Evolutionary conservation across 2,797 vertebrate species (phyloP), one percentile per base, ranked within the genome.

Genomic region (Esox masquinongy): DNA sequence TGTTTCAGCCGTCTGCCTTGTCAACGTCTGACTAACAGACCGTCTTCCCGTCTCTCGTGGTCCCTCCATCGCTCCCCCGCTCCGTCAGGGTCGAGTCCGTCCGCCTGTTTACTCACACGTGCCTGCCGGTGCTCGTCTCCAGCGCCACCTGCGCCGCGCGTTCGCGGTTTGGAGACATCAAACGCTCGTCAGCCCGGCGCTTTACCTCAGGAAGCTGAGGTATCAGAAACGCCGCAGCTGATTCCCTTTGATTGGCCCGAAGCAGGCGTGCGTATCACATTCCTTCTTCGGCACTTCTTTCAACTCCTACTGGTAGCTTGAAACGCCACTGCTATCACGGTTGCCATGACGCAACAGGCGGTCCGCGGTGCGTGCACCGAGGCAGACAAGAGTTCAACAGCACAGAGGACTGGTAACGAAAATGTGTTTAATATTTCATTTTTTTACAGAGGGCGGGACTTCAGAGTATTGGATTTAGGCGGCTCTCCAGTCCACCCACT

Each of bases 1-100:
- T 47, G 93, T 92, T 93, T 92, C 91, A 91, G 86, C 88, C 86
- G 89, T 86, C 83, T 82, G 76, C 81, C 85, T 86, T 92, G 89
- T 91, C 90, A 87, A 72, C 77, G 82, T 82, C 47, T 90, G 88
- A 92, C 86, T 89, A 88, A 89, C 87, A 89, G 82, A 89, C 87
- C 88, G 80, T 83, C 85, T 87, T 83, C 83, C 84, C 81, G 86
- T 91, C 36, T 87, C 80, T 83, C 70, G 75, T 87, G 87, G 84
- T 88, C 84, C 31, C 31, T 74, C 64, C 87, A 77, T 83, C 68
- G 84, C 77, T 89, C 74, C 43, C 12, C 43, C 43, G 72, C 74
- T 80, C 71, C 80, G 77, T 83, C 67, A 31, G 72, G 76, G 26
- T 82, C 70, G 86, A 81, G 76, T 83, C 69, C 26, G 49, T 73